Conservation (phyloP, 2,888 invertebrate species). For the Magallana nippona region DNA sequence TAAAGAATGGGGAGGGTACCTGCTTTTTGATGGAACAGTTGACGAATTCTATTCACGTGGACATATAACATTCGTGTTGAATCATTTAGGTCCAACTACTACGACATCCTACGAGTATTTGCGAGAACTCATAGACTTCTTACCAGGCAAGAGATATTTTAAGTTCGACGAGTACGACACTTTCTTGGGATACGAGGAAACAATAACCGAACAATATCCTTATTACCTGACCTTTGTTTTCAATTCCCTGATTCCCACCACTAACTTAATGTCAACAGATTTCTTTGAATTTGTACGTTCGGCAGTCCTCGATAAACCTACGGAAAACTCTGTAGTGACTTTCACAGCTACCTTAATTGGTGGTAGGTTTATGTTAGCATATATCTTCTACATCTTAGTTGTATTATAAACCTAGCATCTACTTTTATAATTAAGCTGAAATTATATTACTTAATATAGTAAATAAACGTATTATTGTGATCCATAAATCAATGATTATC, state of each 20-base stretch:
- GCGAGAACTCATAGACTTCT: not conserved
- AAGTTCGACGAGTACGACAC: slow-evolving; percentile 1
- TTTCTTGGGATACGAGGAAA: slow-evolving; percentile 56
- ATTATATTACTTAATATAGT: too few species aligned
- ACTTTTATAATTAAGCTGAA: too few species aligned
- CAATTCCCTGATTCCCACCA: slow-evolving; percentile 52
- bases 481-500: too few species aligned
- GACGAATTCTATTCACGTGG: slow-evolving; percentile 35
- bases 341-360: slow-evolving; percentile 26
- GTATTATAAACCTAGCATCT: too few species aligned
- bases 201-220: slow-evolving; percentile 27
- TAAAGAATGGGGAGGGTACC: slow-evolving; percentile 52
- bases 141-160: not conserved
- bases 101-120: not conserved
- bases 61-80: slow-evolving; percentile 43
- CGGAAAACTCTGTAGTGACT: not conserved
- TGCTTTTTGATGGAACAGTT: not conserved
- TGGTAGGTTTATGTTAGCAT: not conserved
- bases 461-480: too few species aligned
- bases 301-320: not conserved
- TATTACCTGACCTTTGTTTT: slow-evolving; percentile 48
- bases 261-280: slow-evolving; percentile 44
- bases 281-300: not conserved
- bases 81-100: slow-evolving; percentile 51
- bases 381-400: too few species aligned